Evolutionary conservation across 2,113 vertebrate species (phyloP).

Genomic region (cattle (Bos taurus)): ARS-UCD2.0 NC_037331.1:6589001-6589500

Average conservation of each 20-base stretch:
- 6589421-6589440: neutral
- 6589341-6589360: neutral
- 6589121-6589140: neutral
- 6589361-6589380: neutral
- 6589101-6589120: neutral
- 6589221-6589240: neutral
- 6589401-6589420: neutral
- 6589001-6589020: neutral
- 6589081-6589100: neutral
- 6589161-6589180: no score
- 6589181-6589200: neutral
- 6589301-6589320: neutral
- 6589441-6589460: neutral
- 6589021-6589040: neutral
- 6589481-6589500: neutral
- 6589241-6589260: neutral
- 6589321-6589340: neutral
- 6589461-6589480: neutral
- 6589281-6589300: neutral
- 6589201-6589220: no score
- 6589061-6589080: neutral
- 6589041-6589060: neutral
- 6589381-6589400: neutral
- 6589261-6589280: no score
- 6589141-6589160: neutral